These are phyloP conservation scores for Ornithoptera alexandrae DNA, from an alignment of 2,888 invertebrate genomes.

Conservation along the genomic window DNA sequence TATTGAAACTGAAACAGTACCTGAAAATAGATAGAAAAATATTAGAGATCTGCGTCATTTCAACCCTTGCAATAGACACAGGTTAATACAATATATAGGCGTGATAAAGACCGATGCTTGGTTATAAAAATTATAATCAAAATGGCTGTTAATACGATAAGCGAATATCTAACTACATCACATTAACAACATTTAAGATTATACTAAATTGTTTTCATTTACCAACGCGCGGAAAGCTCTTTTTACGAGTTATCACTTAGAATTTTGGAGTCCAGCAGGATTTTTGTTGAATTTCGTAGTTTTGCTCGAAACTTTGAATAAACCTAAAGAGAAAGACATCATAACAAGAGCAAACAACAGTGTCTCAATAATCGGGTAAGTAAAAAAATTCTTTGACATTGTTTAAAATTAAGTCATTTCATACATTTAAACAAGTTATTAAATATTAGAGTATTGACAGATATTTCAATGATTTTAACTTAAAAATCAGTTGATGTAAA, in stretches of 20 bases:
- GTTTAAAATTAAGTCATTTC: no score
- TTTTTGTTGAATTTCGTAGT: slow-evolving; percentile 25
- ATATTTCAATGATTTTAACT: no score
- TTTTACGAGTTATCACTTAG: not conserved
- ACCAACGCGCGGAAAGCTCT: not conserved
- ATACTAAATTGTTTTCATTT: not conserved
- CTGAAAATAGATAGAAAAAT: slow-evolving; percentile 7
- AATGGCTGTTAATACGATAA: not conserved
- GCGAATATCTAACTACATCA: not conserved
- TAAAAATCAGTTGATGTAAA: no score
- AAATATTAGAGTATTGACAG: no score
- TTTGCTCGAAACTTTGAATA: slow-evolving; percentile 26
- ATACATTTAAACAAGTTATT: no score
- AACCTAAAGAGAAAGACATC: slow-evolving; percentile 16
- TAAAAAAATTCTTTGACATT: not conserved
- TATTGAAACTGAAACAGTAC: slow-evolving; percentile 24
- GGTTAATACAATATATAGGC: not conserved
- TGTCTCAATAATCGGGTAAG: not conserved
- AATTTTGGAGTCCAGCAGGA: slow-evolving; percentile 1
- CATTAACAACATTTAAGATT: not conserved
- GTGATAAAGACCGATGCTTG: not conserved
- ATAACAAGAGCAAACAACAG: not conserved
- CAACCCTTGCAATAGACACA: not conserved
- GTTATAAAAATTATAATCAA: not conserved
- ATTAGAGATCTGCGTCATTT: not conserved